These are phyloP conservation scores for Drosophila nr. medialis DNA, from an alignment of 2,888 invertebrate genomes.

Conservation along the genomic window DNA sequence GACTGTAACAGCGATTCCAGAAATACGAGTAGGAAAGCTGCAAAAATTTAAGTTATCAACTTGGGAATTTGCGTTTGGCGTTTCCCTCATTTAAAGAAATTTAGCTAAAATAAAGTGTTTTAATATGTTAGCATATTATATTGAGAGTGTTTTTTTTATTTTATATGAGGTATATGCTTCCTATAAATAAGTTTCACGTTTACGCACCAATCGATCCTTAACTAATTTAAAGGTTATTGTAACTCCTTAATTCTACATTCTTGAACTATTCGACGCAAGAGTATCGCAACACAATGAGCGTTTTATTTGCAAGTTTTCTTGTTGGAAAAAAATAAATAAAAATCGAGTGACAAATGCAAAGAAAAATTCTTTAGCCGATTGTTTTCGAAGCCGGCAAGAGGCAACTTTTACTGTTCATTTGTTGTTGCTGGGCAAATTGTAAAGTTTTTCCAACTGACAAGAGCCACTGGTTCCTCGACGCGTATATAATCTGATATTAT, in stretches of 20 bases:
- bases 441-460: conserved; percentile 47
- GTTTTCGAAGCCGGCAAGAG: conserved; percentile 37
- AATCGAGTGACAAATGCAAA: conserved; percentile 41
- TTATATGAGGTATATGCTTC: neutral
- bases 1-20: conserved; percentile 16
- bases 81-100: neutral
- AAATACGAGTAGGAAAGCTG: neutral
- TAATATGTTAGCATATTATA: neutral
- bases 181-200: neutral
- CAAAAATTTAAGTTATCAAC: neutral
- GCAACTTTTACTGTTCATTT: conserved; percentile 48
- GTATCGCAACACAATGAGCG: conserved; percentile 24
- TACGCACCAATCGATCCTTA: too few relatives aligned
- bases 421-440: conserved; percentile 46
- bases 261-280: neutral
- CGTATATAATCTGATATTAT: conserved; percentile 63
- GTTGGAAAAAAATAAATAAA: conserved; percentile 6
- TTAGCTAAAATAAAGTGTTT: neutral
- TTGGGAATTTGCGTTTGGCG: neutral
- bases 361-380: conserved; percentile 38
- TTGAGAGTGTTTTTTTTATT: neutral
- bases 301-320: conserved; percentile 35
- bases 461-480: conserved; percentile 33
- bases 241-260: neutral
- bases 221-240: neutral